A percentile compares a stretch with the other conserved stretches of the same genome.
Conservation (phyloP, 1,140 invertebrate species). For the Armadillidium nasatum region DNA sequence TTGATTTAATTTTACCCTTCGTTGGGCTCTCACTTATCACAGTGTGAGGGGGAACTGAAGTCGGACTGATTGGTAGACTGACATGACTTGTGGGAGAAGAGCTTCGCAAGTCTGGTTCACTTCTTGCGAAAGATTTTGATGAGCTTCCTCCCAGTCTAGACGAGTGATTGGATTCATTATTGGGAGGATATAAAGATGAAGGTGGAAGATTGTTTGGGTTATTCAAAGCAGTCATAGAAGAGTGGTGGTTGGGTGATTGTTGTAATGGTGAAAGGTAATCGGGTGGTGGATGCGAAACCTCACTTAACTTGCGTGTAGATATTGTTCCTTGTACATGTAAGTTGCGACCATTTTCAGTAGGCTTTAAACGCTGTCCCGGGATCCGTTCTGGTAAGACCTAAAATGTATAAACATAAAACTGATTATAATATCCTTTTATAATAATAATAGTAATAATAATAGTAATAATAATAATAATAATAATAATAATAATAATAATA, state of each 20-base stretch:
- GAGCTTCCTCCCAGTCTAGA: slow-evolving; percentile 38
- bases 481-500: not conserved
- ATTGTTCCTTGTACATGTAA: slow-evolving; percentile 72
- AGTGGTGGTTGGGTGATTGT: slow-evolving; percentile 37
- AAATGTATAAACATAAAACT: not conserved
- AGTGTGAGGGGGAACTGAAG: slow-evolving; percentile 35
- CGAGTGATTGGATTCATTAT: slow-evolving; percentile 32
- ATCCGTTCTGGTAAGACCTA: slow-evolving; percentile 64
- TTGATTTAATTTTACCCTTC: slow-evolving; percentile 49
- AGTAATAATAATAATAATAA: not conserved
- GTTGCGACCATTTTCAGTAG: slow-evolving; percentile 72
- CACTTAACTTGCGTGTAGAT: slow-evolving; percentile 58
- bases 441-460: not conserved
- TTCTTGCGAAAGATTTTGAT: slow-evolving; percentile 56
- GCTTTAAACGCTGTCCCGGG: slow-evolving; percentile 59
- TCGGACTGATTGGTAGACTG: slow-evolving; percentile 21
- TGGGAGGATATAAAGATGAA: slow-evolving; percentile 24
- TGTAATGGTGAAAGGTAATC: slow-evolving; percentile 47
- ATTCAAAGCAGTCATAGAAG: slow-evolving; percentile 38
- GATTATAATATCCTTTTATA: not conserved
- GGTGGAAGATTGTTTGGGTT: slow-evolving; percentile 23
- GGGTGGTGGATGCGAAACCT: slow-evolving; percentile 67
- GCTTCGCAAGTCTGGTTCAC: slow-evolving; percentile 64
- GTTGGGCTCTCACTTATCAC: slow-evolving; percentile 49
- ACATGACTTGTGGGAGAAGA: slow-evolving; percentile 40